Evolutionary conservation across 2,797 vertebrate species (phyloP).

Genomic region (Chiroxiphia lanceolata): DNA sequence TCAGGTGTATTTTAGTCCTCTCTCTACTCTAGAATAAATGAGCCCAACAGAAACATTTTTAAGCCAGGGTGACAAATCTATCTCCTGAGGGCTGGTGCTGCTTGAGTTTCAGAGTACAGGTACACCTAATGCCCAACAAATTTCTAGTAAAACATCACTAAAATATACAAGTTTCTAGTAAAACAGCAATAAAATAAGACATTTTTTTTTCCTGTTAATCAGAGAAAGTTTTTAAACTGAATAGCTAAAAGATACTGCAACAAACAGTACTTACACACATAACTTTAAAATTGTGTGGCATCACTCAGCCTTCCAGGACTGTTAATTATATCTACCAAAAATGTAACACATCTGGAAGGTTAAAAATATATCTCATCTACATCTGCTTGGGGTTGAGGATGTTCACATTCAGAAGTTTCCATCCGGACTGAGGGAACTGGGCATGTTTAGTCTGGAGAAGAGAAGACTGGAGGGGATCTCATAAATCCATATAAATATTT

Average conservation of each 20-base stretch:
- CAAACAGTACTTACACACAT: neutral
- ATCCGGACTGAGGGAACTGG: neutral
- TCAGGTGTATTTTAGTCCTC: neutral
- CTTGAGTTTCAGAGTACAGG: neutral
- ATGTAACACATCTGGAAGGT: neutral
- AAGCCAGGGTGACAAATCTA: conserved; percentile 9
- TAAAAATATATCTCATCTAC: neutral
- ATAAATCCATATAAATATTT: neutral
- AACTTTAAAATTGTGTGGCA: neutral
- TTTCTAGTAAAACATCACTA: neutral
- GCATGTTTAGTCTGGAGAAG: neutral
- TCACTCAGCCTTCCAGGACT: neutral
- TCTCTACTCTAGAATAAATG: conserved; percentile 1
- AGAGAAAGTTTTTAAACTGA: neutral
- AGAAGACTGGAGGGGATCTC: neutral
- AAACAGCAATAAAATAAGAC: neutral
- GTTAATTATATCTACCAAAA: neutral
- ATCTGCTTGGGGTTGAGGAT: neutral
- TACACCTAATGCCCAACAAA: neutral
- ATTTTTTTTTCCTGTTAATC: neutral
- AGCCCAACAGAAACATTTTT: conserved; percentile 26
- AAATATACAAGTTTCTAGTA: neutral
- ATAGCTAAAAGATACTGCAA: neutral
- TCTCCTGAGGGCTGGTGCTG: neutral
- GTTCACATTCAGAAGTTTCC: neutral